Evolutionary conservation across 2,797 vertebrate species (phyloP).

Genomic region (Sebastes jordani): DNA sequence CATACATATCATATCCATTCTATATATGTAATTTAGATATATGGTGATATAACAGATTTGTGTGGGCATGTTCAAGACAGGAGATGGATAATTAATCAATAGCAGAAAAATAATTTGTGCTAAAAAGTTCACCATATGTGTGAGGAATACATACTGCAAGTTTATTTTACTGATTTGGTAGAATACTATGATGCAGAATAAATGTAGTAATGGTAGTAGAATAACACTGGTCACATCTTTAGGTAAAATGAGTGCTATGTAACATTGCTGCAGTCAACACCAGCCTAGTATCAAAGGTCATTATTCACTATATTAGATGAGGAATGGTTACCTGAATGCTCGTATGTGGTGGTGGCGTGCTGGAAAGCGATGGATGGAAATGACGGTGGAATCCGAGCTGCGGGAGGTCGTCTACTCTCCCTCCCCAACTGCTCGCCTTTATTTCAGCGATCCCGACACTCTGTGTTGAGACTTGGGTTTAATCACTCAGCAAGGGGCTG

Average conservation of each 20-base stretch:
- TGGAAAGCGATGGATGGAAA: slow-evolving; percentile 34
- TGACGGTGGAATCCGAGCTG: slow-evolving; percentile 35
- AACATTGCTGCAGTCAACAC: neutral
- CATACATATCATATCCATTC: neutral
- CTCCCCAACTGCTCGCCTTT: slow-evolving; percentile 70
- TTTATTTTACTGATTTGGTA: neutral
- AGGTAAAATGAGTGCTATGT: neutral
- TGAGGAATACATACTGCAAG: neutral
- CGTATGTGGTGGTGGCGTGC: neutral
- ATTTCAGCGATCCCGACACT: slow-evolving; percentile 49
- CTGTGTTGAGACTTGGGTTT: slow-evolving; percentile 72
- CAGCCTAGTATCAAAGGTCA: neutral
- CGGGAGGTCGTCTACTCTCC: slow-evolving; percentile 49
- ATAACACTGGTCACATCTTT: neutral
- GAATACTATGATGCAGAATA: neutral
- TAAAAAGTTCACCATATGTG: neutral
- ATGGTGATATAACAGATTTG: neutral
- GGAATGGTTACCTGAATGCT: slow-evolving; percentile 13
- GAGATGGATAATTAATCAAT: neutral
- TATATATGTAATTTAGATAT: neutral
- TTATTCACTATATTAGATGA: slow-evolving; percentile 23
- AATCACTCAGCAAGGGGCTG: slow-evolving; percentile 81
- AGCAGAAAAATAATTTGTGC: neutral
- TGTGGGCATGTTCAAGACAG: neutral
- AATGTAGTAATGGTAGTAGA: neutral